Conservation (phyloP, 2,888 invertebrate genomes). For the Andricus quercusramuli region DNA sequence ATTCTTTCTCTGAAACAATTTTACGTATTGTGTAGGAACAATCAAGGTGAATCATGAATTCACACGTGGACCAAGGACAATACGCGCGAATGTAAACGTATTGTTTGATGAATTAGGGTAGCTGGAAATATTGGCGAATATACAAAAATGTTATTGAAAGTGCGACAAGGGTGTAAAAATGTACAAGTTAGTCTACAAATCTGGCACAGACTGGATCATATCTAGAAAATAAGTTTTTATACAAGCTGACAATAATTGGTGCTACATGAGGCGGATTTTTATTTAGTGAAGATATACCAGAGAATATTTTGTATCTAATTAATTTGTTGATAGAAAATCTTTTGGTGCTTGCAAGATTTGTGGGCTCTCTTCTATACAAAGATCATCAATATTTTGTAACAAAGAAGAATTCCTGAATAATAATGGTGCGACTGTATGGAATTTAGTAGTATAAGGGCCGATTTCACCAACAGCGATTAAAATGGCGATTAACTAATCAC, state of each 20-base stretch:
- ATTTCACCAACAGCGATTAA: no score
- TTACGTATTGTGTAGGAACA: slow-evolving; percentile 6
- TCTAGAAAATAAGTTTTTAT: background rate
- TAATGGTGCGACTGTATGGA: slow-evolving; percentile 6
- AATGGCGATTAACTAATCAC: no score
- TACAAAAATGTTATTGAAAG: background rate
- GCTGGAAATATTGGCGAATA: slow-evolving; percentile 47
- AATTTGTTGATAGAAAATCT: slow-evolving; percentile 4
- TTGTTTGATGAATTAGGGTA: slow-evolving; percentile 47
- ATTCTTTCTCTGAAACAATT: background rate
- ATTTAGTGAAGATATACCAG: slow-evolving; percentile 7
- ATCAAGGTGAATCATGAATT: slow-evolving; percentile 39
- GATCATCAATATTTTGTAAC: slow-evolving; percentile 13
- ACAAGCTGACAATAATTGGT: slow-evolving; percentile 34
- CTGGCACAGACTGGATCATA: background rate
- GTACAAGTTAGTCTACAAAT: slow-evolving; percentile 15
- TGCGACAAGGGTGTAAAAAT: background rate
- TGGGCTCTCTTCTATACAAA: slow-evolving; percentile 9
- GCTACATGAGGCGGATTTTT: slow-evolving; percentile 7
- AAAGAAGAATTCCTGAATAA: slow-evolving; percentile 1
- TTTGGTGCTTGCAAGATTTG: background rate
- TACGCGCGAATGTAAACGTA: slow-evolving; percentile 48
- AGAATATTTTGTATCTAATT: slow-evolving; percentile 7
- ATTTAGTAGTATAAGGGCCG: background rate
- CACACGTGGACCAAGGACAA: slow-evolving; percentile 66